Percentiles rank a stretch among this genome's conserved stretches.
phyloP scores from a whole-genome alignment of 1,140 invertebrate species.

The Adoxophyes honmai region DNA sequence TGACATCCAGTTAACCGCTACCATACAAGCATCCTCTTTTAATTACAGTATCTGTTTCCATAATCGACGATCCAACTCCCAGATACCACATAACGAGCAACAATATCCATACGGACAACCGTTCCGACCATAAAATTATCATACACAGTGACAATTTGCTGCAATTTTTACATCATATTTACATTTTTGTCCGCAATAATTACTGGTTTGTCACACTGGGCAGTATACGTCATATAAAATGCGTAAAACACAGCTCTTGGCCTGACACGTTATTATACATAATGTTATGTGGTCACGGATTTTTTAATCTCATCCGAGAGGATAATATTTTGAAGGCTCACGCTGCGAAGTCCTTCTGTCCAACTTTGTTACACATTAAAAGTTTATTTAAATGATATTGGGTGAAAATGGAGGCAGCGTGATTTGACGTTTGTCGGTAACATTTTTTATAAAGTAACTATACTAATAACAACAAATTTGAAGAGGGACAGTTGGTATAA shows the following conservation, averaged over 20 bases:
- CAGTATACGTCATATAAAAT: conserved; percentile 37
- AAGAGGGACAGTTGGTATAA: no score
- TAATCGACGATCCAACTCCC: conserved; percentile 8
- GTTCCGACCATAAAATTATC: neutral
- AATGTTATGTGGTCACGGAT: conserved; percentile 27
- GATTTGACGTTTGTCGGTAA: no score
- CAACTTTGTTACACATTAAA: no score
- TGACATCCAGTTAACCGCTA: neutral
- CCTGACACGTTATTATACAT: conserved; percentile 35
- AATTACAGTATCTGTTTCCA: conserved; percentile 11
- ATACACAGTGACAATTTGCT: conserved; percentile 19
- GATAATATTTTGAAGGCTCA: no score
- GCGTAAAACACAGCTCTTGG: conserved; percentile 32
- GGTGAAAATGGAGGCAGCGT: no score
- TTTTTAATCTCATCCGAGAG: no score
- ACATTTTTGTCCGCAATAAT: conserved; percentile 36
- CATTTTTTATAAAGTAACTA: no score
- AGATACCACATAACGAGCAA: conserved; percentile 4
- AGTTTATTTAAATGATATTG: no score
- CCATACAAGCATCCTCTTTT: conserved; percentile 10
- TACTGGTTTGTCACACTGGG: conserved; percentile 32
- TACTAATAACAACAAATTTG: no score
- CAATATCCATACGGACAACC: conserved; percentile 9
- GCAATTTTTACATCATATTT: conserved; percentile 17
- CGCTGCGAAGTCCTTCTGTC: no score